Conservation (phyloP, 2,113 vertebrate species). For the Vulpes ferrilata region DNA sequence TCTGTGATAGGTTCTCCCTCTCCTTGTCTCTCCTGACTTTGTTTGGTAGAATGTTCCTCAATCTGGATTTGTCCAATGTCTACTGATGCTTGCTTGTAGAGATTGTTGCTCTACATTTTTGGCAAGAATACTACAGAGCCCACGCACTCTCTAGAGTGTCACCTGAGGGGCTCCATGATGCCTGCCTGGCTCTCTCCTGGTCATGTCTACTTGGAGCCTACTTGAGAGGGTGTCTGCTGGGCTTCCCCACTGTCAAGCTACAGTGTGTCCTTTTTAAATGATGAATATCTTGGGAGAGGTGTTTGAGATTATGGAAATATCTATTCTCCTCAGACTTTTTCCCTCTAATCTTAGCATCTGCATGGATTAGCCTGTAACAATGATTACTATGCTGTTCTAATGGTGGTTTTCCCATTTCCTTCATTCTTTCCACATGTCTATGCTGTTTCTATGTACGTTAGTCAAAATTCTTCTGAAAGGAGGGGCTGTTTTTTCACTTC, state of each 20-base stretch:
- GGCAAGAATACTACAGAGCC: background rate
- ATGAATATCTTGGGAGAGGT: background rate
- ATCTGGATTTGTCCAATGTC: background rate
- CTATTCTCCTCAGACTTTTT: background rate
- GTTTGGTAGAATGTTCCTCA: background rate
- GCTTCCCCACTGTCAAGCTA: background rate
- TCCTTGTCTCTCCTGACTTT: background rate
- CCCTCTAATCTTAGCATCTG: background rate
- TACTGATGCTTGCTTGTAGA: constrained; percentile 10
- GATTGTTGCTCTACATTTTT: background rate
- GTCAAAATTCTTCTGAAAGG: constrained; percentile 24
- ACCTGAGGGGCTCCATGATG: too few species aligned
- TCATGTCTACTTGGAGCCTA: background rate
- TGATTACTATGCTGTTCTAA: too few species aligned
- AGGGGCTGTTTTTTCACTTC: background rate
- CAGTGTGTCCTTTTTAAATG: background rate
- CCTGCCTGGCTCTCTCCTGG: rapidly evolving
- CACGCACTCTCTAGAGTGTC: background rate
- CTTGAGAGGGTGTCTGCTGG: background rate
- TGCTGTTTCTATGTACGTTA: background rate
- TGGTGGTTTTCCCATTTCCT: background rate
- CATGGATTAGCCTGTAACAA: background rate
- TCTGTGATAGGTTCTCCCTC: background rate
- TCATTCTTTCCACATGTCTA: background rate
- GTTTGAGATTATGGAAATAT: background rate